Percentiles rank a stretch among this genome's conserved stretches.
Evolutionary conservation across 2,797 vertebrate genomes (phyloP).

Genomic region (Parambassis ranga): DNA sequence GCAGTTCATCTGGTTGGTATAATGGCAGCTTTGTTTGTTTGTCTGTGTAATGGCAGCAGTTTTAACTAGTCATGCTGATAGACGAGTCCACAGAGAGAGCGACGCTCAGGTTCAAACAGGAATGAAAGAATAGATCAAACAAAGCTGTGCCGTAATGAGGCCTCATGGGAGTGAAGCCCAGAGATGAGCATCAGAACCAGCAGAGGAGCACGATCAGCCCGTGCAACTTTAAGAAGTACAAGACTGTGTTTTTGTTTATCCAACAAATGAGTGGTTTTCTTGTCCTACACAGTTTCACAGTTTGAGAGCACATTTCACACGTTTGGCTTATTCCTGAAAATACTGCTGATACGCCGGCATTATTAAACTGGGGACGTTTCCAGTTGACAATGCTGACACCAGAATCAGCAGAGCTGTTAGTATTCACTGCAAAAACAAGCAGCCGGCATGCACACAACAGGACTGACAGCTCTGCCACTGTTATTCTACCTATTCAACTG

Average conservation of each 20-base stretch:
- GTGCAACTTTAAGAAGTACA: slow-evolving; percentile 2
- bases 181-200: slow-evolving; percentile 3
- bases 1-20: slow-evolving; percentile 3
- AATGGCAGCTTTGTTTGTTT: slow-evolving; percentile 41
- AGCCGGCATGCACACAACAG: too few species aligned
- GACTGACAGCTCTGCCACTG: too few species aligned
- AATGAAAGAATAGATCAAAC: slow-evolving; percentile 62
- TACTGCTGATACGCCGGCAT: too few species aligned
- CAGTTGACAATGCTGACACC: too few species aligned
- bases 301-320: too few species aligned
- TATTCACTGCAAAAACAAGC: too few species aligned
- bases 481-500: too few species aligned
- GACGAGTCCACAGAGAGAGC: slow-evolving; percentile 26
- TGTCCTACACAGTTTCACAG: background rate
- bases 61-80: slow-evolving; percentile 30
- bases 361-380: too few species aligned
- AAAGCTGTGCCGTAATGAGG: slow-evolving; percentile 61
- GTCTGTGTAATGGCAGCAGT: slow-evolving; percentile 42
- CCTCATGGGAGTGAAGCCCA: slow-evolving; percentile 44
- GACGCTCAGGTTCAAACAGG: slow-evolving; percentile 54
- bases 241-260: background rate
- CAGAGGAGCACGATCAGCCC: background rate
- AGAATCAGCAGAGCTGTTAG: too few species aligned
- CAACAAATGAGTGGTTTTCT: background rate
- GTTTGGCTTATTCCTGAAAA: too few species aligned